Base-by-base conservation (phyloP, 2,888 invertebrate genomes). In the Emmelina monodactyla region DNA sequence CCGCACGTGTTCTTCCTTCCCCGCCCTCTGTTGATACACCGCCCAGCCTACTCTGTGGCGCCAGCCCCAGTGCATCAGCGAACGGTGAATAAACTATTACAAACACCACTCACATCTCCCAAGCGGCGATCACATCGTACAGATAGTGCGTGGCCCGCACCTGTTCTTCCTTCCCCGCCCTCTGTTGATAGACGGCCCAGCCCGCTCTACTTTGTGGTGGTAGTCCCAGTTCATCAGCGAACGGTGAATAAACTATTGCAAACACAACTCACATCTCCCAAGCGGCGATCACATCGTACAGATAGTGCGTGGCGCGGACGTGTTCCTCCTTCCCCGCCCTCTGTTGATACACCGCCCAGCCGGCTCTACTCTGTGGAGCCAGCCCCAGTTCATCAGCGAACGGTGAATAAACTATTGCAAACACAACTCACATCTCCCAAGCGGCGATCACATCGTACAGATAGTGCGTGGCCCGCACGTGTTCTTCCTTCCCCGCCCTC, bases 341-440 rank as follows among this genome's bases (percentile, higher is more conserved):
- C 53, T 92, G 91, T 68, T 95, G 91, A 68, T 94, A 97, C 43
- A 97, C 90, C 0, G 96, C 94, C 97, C 97, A 97, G 35, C 97
- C 97, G 85, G n/a, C 87, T n/a, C 97, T 80, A 9, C 75, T 55
- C 38, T 55, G 59, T 35, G 89, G 88, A 30, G 88, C 82, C 14
- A 97, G 82, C 15, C 91, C 92, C 33, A 93, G 82, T 62, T 95
- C 92, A 63, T 94, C 93, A 0, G 95, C 94, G 16, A 97, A n/a
- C n/a, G n/a, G n/a, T n/a, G n/a, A n/a, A n/a, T n/a, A n/a, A n/a
- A n/a, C n/a, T n/a, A n/a, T n/a, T n/a, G n/a, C n/a, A n/a, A 19
- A 19, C 5, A 19, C 72, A 73, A 76, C 86, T 83, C 60, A 89
- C 88, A 89, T 85, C 79, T 97, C 96, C 97, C 97, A 97, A 10